Conservation (phyloP, 2,888 invertebrate genomes). For the Meiosimyza decipiens region DNA sequence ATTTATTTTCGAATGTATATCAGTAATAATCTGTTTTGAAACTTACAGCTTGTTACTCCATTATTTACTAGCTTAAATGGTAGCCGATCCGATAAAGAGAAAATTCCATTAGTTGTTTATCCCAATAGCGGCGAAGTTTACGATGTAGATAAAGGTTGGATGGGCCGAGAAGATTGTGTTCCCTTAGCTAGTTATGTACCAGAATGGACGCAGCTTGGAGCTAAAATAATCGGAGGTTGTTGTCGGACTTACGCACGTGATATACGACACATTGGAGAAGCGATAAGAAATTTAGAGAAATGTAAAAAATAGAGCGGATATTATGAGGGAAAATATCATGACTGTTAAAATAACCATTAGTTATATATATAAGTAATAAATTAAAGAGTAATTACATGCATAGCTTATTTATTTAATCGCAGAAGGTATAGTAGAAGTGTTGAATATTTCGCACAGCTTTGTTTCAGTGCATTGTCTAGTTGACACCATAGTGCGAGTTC, state of each 20-base stretch:
- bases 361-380: too few species aligned
- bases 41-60: constrained; percentile 69
- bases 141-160: constrained; percentile 69
- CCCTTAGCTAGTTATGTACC: constrained; percentile 78
- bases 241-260: constrained; percentile 88
- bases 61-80: constrained; percentile 72
- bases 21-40: not conserved
- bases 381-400: too few species aligned
- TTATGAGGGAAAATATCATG: not conserved
- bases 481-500: too few species aligned
- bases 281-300: constrained; percentile 51
- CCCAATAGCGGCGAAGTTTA: constrained; percentile 83
- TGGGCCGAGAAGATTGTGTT: constrained; percentile 76
- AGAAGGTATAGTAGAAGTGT: too few species aligned
- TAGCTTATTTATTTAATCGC: too few species aligned
- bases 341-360: not conserved
- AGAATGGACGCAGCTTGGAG: constrained; percentile 85
- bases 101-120: constrained; percentile 85
- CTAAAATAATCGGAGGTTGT: constrained; percentile 90
- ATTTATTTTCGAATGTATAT: not conserved
- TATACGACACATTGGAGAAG: constrained; percentile 76
- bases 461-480: too few species aligned
- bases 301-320: constrained; percentile 42
- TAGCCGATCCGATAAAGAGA: constrained; percentile 63
- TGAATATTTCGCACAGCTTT: too few species aligned